Conservation (phyloP, 2,888 invertebrate species). For the Apodemia zela region DNA sequence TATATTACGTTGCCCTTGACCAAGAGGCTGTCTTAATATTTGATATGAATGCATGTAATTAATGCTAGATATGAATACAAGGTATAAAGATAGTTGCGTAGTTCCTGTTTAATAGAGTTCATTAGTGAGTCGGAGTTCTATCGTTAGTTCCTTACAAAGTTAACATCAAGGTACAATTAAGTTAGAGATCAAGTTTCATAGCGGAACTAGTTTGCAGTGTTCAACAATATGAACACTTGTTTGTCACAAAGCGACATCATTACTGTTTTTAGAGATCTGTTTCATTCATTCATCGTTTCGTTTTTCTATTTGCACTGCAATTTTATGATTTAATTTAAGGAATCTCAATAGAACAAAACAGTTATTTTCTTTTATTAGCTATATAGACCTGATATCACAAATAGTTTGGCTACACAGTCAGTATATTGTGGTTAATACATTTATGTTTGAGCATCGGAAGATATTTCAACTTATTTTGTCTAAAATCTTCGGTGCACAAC, state of each 20-base stretch:
- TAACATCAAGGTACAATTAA: constrained; percentile 12
- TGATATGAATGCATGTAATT: neutral
- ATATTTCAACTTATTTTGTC: too few species aligned
- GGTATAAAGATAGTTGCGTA: neutral
- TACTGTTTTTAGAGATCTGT: neutral
- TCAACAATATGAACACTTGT: neutral
- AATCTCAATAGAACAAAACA: too few species aligned
- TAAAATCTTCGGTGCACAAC: too few species aligned
- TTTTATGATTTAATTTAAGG: too few species aligned
- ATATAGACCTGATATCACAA: too few species aligned
- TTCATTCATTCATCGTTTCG: neutral
- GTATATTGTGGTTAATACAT: too few species aligned
- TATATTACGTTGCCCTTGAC: too few species aligned
- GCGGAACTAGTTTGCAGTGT: constrained; percentile 5
- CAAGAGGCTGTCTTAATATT: too few species aligned
- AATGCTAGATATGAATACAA: neutral
- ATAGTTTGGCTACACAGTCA: too few species aligned
- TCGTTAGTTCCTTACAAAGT: constrained; percentile 10
- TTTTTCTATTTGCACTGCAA: neutral
- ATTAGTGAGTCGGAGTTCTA: constrained; percentile 5
- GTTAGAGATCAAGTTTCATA: constrained; percentile 7
- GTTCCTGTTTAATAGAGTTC: constrained; percentile 4
- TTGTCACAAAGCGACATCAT: constrained; percentile 1
- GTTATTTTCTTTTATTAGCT: too few species aligned
- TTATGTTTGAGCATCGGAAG: too few species aligned